Evolutionary conservation across 1,140 invertebrate species (phyloP).

Genomic region (Zaprionus taronus): DNA sequence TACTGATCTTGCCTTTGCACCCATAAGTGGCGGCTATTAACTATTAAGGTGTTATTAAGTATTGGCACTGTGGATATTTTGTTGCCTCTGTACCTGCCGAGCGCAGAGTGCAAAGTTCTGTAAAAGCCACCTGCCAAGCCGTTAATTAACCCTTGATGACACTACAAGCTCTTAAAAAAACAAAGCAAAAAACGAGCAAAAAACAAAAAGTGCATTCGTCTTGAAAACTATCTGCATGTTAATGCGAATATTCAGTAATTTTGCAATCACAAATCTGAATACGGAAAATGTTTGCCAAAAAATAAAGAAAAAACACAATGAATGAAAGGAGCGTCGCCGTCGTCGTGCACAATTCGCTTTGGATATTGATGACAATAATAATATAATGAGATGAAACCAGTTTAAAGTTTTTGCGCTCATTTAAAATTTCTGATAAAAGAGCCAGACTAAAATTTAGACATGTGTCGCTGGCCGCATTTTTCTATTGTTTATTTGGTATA

Average conservation of each 20-base stretch:
- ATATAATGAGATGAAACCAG: slow-evolving; percentile 58
- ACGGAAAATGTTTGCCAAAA: slow-evolving; percentile 30
- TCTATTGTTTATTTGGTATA: slow-evolving; percentile 41
- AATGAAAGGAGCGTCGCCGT: neutral
- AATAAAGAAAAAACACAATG: slow-evolving; percentile 32
- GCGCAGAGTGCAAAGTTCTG: slow-evolving; percentile 62
- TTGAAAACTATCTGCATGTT: slow-evolving; percentile 32
- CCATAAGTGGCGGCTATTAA: slow-evolving; percentile 54
- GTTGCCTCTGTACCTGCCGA: neutral
- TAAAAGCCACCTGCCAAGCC: slow-evolving; percentile 34
- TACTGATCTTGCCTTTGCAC: slow-evolving; percentile 58
- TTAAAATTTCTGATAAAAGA: slow-evolving; percentile 66
- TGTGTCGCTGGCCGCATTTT: slow-evolving; percentile 39
- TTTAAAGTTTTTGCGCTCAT: slow-evolving; percentile 57
- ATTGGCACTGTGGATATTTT: slow-evolving; percentile 14
- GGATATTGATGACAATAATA: slow-evolving; percentile 42
- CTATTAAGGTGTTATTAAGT: slow-evolving; percentile 44
- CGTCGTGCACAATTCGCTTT: slow-evolving; percentile 31
- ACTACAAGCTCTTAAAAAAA: slow-evolving; percentile 12
- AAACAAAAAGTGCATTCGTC: slow-evolving; percentile 24
- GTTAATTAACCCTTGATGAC: slow-evolving; percentile 51
- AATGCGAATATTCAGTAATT: slow-evolving; percentile 28
- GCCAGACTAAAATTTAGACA: slow-evolving; percentile 16
- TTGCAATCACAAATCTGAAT: slow-evolving; percentile 22
- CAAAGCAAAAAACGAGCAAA: neutral